Evolutionary conservation across 2,888 invertebrate genomes (phyloP).

Genomic region (Drosophila ochracea): DNA sequence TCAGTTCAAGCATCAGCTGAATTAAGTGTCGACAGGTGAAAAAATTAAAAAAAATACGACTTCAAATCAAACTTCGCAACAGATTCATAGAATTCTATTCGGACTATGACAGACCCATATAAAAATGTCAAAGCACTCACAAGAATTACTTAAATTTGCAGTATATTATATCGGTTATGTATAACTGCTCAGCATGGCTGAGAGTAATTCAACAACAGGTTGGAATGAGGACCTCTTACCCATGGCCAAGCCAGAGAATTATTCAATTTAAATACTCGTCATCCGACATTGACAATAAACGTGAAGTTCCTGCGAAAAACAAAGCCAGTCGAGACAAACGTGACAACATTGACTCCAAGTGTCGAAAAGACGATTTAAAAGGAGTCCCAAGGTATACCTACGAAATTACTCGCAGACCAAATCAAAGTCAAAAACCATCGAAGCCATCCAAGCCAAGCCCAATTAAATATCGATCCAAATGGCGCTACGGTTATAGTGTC

Average conservation of each 20-base stretch:
- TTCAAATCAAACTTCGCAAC: not conserved
- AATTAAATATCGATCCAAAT: not conserved
- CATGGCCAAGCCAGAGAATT: not conserved
- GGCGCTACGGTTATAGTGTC: conserved; percentile 47
- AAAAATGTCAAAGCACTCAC: conserved; percentile 12
- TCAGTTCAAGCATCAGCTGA: conserved; percentile 14
- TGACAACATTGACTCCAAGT: not conserved
- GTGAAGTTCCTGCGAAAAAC: not conserved
- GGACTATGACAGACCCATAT: not conserved
- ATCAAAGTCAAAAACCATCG: not conserved
- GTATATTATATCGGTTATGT: conserved; percentile 26
- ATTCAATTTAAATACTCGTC: conserved; percentile 1
- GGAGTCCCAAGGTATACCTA: too few relatives aligned
- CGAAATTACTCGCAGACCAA: not conserved
- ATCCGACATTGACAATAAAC: not conserved
- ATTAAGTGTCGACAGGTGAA: not conserved
- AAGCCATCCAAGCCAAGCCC: not conserved
- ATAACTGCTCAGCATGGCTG: conserved; percentile 32
- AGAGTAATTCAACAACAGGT: conserved; percentile 20
- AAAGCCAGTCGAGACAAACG: not conserved
- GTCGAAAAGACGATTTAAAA: not conserved
- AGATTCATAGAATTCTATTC: not conserved
- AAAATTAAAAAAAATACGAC: too few relatives aligned
- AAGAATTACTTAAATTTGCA: conserved; percentile 24
- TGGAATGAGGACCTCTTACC: not conserved